Evolutionary conservation across 1,140 invertebrate genomes (phyloP).

Genomic region (Adoxophyes honmai): DNA sequence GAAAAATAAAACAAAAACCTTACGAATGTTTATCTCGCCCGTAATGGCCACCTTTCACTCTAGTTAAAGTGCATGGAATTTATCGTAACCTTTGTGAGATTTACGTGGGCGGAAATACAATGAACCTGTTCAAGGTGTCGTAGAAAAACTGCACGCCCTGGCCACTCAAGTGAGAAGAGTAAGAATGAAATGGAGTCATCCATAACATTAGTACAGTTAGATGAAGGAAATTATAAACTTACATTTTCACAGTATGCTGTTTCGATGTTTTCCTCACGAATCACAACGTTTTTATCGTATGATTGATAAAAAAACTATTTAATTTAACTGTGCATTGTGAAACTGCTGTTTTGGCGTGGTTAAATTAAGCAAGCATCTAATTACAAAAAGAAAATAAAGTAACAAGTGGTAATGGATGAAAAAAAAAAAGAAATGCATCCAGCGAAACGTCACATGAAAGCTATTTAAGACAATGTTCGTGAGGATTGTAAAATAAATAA

Average conservation of each 20-base stretch:
- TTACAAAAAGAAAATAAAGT: slow-evolving; percentile 9
- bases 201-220: slow-evolving; percentile 8
- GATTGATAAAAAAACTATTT: neutral
- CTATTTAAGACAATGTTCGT: neutral
- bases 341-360: neutral
- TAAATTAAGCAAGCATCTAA: neutral
- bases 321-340: neutral
- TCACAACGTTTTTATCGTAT: neutral
- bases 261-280: neutral
- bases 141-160: slow-evolving; percentile 7
- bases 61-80: neutral
- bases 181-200: slow-evolving; percentile 12
- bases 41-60: slow-evolving; percentile 4
- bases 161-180: slow-evolving; percentile 6
- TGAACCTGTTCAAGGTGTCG: slow-evolving; percentile 7
- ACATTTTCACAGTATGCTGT: neutral
- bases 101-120: slow-evolving; percentile 13
- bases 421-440: neutral
- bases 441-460: slow-evolving; percentile 3
- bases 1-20: neutral
- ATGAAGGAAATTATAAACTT: neutral
- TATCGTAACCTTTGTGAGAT: neutral
- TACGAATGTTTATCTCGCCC: slow-evolving; percentile 1
- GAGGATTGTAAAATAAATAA: too few relatives aligned
- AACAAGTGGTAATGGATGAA: neutral